These are phyloP conservation scores for Tetanocera ferruginea DNA, from an alignment of 2,888 invertebrate species.

Conservation along the genomic window DNA sequence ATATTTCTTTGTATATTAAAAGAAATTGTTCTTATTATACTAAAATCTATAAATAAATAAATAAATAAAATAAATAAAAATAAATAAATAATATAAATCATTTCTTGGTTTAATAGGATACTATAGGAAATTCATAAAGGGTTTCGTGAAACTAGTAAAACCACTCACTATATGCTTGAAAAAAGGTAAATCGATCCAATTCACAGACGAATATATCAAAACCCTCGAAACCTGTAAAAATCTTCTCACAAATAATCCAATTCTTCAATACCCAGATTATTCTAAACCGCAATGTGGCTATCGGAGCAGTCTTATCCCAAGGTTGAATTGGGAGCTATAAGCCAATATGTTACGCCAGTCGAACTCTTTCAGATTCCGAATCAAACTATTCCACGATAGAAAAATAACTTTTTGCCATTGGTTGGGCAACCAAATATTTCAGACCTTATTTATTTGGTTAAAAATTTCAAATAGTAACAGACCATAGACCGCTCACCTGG, in stretches of 20 bases:
- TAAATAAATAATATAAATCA: no score
- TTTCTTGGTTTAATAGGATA: constrained; percentile 58
- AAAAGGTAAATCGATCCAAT: constrained; percentile 34
- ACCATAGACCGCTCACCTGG: no score
- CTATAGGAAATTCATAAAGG: constrained; percentile 51
- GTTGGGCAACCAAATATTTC: constrained; percentile 51
- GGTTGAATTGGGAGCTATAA: constrained; percentile 48
- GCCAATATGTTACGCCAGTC: constrained; percentile 53
- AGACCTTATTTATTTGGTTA: no score
- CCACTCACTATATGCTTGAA: constrained; percentile 57
- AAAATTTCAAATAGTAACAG: no score
- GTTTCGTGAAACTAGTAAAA: constrained; percentile 48
- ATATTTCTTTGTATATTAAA: no score
- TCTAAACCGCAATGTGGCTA: constrained; percentile 38
- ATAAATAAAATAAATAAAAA: no score
- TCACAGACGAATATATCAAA: constrained; percentile 23
- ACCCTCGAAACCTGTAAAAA: constrained; percentile 50
- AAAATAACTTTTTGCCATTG: constrained; percentile 63
- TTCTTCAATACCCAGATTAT: constrained; percentile 40
- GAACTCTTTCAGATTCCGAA: constrained; percentile 57
- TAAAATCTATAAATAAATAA: no score
- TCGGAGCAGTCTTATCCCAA: constrained; percentile 44
- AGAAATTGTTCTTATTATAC: no score
- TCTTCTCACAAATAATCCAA: constrained; percentile 35
- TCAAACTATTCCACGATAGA: constrained; percentile 67